Evolutionary conservation across 2,113 vertebrate species (phyloP), one percentile per base, ranked within the genome.

Genomic region (Tyrannus savana): DNA sequence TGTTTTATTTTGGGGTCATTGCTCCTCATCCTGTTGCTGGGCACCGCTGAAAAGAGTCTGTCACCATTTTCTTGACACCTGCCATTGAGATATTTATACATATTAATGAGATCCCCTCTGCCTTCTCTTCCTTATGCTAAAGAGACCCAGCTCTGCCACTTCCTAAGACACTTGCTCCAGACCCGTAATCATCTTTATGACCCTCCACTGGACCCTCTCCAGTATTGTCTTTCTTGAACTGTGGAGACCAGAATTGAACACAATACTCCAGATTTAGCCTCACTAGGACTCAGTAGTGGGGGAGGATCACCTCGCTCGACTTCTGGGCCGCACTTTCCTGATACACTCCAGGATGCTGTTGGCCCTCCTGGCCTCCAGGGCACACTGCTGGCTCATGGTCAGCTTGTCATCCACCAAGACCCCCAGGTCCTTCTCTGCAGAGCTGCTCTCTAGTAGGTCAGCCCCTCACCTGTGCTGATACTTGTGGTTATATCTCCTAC

Each of bases 131-230:
- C 31, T 18, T 27, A 16, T 7, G 23, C 35, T 42, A 31, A 56
- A 53, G 23, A 87, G 33, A 5, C 18, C 18, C 27, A 49, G 22
- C 7, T 50, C 59, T 11, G 0, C 0, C 14, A 49, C 37, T 27
- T 58, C 31, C 5, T 9, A 19, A 28, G 33, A 37, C 22, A 67
- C 22, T 9, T 33, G 14, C 17, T 58, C 35, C 52, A 50, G 37
- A 37, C 30, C 42, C 21, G 50, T 35, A 4, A 25, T 35, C 0
- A 0, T 3, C 12, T 16, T 74, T 50, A 28, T 37, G 10, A 23
- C 31, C 21, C 31, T 81, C 9, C 19, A 7, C 18, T 23, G 31
- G 31, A 50, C 50, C 50, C 1, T 0, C 42, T 66, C 15, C 59
- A 66, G 22, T 13, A 66, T 66, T 66, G 33, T 44, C 44, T 59